Conservation (phyloP, 2,113 vertebrate genomes). For the Petrocephalus zakoni region DNA sequence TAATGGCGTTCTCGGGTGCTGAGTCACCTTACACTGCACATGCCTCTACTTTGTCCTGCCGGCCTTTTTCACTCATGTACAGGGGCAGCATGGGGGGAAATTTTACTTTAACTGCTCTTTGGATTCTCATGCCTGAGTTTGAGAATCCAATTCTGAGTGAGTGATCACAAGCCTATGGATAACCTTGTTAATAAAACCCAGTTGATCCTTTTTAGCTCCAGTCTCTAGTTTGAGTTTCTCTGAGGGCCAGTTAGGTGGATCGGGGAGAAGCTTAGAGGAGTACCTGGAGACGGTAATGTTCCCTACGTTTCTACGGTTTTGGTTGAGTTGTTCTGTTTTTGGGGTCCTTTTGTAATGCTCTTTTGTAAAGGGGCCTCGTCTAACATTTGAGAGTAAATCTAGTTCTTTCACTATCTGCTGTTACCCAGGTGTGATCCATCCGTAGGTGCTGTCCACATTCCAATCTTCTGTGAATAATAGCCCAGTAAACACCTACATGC, state of each 20-base stretch:
- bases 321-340: not conserved
- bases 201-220: not conserved
- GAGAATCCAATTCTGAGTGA: too few species aligned
- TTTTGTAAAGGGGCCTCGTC: not conserved
- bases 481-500: not conserved
- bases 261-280: not conserved
- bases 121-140: not conserved
- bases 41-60: not conserved
- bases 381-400: not conserved
- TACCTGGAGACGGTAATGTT: not conserved
- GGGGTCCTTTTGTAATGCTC: not conserved
- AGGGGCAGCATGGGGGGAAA: not conserved
- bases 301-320: not conserved
- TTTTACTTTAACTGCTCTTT: not conserved
- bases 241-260: not conserved
- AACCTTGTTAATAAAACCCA: not conserved
- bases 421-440: not conserved
- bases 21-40: not conserved
- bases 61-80: not conserved
- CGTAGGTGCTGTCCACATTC: not conserved
- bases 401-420: not conserved
- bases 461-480: not conserved
- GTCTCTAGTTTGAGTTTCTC: not conserved
- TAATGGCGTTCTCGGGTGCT: not conserved
- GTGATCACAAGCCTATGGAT: not conserved